A percentile compares a stretch with the other conserved stretches of the same genome.
Evolutionary conservation across 2,888 invertebrate genomes (phyloP).

Genomic region (Tachina fera): DNA sequence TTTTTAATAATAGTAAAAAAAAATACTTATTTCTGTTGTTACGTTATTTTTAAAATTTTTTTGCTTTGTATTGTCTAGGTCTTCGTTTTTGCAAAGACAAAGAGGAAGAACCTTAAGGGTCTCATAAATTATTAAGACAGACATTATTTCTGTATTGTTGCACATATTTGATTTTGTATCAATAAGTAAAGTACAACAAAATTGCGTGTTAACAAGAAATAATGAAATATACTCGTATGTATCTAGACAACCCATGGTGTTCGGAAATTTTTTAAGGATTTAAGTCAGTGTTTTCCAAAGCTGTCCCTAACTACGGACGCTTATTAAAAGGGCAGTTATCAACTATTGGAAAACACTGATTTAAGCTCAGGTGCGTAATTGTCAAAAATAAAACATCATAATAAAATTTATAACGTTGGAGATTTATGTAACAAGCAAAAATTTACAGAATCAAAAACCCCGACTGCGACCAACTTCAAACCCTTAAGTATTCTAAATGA

Average conservation of each 20-base stretch:
- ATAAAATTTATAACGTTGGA: too few species aligned
- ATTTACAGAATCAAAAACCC: too few species aligned
- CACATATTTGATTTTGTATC: not conserved
- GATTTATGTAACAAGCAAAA: too few species aligned
- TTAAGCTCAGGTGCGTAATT: too few species aligned
- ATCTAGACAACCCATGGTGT: slow-evolving; percentile 16
- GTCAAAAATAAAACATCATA: too few species aligned
- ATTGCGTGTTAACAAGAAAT: slow-evolving; percentile 22
- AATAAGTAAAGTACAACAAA: not conserved
- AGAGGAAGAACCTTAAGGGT: slow-evolving; percentile 56
- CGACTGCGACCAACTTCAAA: too few species aligned
- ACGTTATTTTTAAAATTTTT: too few species aligned
- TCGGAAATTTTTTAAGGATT: not conserved
- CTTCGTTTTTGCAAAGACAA: slow-evolving; percentile 48
- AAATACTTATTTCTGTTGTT: slow-evolving; percentile 46
- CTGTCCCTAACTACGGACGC: too few species aligned
- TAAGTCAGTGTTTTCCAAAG: not conserved
- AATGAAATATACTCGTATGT: slow-evolving; percentile 29
- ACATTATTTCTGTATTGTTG: slow-evolving; percentile 38
- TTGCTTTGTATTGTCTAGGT: not conserved
- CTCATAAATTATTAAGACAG: slow-evolving; percentile 66
- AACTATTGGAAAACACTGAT: too few species aligned
- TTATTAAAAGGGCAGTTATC: too few species aligned
- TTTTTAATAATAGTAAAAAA: slow-evolving; percentile 67
- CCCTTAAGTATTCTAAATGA: too few species aligned